Conservation (phyloP, 2,113 vertebrate genomes). For the Scolopax mira region DNA sequence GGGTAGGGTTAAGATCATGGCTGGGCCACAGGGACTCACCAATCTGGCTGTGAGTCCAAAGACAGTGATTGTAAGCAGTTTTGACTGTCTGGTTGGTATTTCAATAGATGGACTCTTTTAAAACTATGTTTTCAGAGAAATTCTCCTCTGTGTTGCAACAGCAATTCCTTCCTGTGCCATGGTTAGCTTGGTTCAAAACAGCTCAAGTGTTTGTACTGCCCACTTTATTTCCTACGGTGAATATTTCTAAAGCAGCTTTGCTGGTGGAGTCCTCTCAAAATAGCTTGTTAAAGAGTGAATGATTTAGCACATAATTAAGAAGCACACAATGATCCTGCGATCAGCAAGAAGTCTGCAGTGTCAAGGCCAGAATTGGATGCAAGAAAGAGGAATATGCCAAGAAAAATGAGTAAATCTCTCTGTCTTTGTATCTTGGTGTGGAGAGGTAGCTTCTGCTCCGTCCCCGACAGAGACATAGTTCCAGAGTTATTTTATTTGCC, state of each 20-base stretch:
- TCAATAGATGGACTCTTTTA: background rate
- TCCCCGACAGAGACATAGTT: background rate
- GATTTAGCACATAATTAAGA: constrained; percentile 36
- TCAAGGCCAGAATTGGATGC: background rate
- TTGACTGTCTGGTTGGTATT: background rate
- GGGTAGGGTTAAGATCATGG: background rate
- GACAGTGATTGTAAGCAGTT: background rate
- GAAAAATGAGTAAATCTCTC: background rate
- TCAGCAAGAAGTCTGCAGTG: background rate
- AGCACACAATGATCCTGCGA: background rate
- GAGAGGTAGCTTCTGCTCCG: background rate
- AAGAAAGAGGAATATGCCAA: background rate
- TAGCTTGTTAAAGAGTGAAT: background rate
- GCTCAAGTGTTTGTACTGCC: background rate
- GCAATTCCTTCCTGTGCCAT: background rate
- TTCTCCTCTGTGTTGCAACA: background rate
- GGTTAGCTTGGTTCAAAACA: background rate
- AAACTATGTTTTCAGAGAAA: background rate
- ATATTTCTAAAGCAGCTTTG: background rate
- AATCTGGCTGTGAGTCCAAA: background rate
- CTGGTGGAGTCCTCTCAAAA: background rate
- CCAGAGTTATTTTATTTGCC: background rate
- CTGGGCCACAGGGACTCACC: background rate
- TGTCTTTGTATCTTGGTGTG: background rate
- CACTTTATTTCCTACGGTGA: background rate